Evolutionary conservation across 1,140 invertebrate genomes (phyloP).

Genomic region (Drosophila mojavensis): DNA sequence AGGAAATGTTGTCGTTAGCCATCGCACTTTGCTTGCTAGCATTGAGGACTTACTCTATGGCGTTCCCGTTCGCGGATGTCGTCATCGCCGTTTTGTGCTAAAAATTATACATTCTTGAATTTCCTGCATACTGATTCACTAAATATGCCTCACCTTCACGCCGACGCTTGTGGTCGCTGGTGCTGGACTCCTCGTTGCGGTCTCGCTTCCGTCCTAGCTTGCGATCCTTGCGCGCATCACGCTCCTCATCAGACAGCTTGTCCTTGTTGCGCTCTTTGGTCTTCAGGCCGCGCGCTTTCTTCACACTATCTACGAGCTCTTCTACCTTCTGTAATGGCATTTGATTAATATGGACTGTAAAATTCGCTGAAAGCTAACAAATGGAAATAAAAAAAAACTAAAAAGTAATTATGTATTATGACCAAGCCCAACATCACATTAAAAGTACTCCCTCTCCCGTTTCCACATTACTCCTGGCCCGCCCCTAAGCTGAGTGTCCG

Average conservation of each 20-base stretch:
- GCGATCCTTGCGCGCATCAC: conserved; percentile 90
- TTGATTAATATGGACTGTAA: conserved; percentile 58
- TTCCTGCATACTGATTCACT: conserved; percentile 29
- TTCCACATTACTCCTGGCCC: not conserved
- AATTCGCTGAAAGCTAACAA: not conserved
- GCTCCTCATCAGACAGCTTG: conserved; percentile 86
- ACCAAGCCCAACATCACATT: conserved; percentile 1
- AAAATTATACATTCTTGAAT: conserved; percentile 54
- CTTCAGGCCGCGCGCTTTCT: conserved; percentile 88
- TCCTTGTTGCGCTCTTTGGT: conserved; percentile 86
- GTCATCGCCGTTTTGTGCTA: conserved; percentile 82
- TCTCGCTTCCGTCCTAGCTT: conserved; percentile 91
- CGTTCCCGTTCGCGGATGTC: conserved; percentile 75
- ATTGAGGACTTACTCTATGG: conserved; percentile 66
- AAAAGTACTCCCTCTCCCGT: not conserved
- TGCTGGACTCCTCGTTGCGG: conserved; percentile 87
- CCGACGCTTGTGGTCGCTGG: conserved; percentile 89
- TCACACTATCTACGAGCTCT: conserved; percentile 86
- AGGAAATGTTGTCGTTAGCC: not conserved
- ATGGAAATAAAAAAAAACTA: conserved; percentile 10
- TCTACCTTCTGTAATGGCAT: conserved; percentile 84
- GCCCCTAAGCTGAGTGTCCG: conserved; percentile 17
- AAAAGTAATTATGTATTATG: conserved; percentile 6
- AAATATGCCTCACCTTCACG: conserved; percentile 87
- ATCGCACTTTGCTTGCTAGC: not conserved